A percentile compares a stretch with the other conserved stretches of the same genome.
These are phyloP conservation scores for Camelus dromedarius DNA, from an alignment of 2,113 vertebrate genomes.

Conservation along the genomic window DNA sequence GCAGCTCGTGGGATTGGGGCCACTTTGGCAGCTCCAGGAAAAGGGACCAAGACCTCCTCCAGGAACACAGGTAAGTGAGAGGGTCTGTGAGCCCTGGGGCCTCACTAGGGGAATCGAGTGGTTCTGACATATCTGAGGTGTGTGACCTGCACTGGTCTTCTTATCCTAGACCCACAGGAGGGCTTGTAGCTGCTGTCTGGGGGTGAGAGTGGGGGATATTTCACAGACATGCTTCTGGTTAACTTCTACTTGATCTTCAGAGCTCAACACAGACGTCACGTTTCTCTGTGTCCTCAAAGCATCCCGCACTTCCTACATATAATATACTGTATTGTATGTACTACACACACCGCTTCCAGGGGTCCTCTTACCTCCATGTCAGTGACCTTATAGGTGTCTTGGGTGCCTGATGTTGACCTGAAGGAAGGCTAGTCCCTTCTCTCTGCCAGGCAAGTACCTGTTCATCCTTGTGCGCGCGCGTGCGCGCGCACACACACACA, in stretches of 20 bases:
- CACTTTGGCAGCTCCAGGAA: neutral
- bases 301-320: neutral
- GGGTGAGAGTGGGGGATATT: neutral
- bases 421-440: neutral
- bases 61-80: slow-evolving; percentile 44
- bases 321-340: neutral
- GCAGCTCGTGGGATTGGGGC: neutral
- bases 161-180: neutral
- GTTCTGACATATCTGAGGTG: neutral
- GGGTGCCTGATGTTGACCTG: neutral
- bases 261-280: neutral
- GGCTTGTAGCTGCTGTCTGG: neutral
- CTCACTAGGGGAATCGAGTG: neutral
- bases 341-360: too few relatives aligned
- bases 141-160: neutral
- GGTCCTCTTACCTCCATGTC: neutral
- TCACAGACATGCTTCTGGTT: neutral
- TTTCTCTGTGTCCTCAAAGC: neutral
- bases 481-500: neutral
- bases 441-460: neutral
- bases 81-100: neutral
- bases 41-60: neutral
- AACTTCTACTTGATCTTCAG: slow-evolving; percentile 44
- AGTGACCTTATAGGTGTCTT: neutral
- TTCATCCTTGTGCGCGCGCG: neutral